Evolutionary conservation across 2,888 invertebrate genomes (phyloP).

Genomic region (Pocota personata): DNA sequence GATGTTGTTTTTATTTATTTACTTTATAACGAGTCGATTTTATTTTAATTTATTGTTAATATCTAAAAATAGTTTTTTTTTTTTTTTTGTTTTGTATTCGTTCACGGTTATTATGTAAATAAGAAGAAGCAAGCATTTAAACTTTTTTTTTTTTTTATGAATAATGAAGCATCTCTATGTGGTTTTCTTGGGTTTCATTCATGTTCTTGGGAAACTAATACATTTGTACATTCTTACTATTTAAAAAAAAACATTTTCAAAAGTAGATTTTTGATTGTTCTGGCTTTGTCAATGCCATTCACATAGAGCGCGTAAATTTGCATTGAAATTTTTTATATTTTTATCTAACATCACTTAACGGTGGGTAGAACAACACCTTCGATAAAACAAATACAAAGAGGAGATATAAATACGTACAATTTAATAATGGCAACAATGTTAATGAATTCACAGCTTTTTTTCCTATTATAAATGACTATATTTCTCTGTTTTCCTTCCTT

Average conservation of each 20-base stretch:
- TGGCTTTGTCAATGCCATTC: slow-evolving; percentile 32
- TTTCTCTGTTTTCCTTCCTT: background rate
- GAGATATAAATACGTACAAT: slow-evolving; percentile 3
- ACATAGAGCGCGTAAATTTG: slow-evolving; percentile 27
- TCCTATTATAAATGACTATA: background rate
- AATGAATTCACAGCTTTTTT: slow-evolving; percentile 5
- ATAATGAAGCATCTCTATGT: background rate
- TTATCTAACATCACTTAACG: slow-evolving; percentile 6
- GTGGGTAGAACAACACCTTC: background rate
- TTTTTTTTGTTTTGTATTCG: background rate
- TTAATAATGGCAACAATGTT: slow-evolving; percentile 24
- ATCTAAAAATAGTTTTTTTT: slow-evolving; percentile 13
- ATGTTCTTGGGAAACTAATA: slow-evolving; percentile 15
- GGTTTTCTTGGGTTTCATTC: slow-evolving; percentile 18
- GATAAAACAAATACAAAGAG: background rate
- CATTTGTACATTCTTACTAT: background rate
- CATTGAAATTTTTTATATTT: slow-evolving; percentile 27
- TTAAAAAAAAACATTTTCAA: slow-evolving; percentile 14
- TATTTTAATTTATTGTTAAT: slow-evolving; percentile 44
- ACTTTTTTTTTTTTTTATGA: slow-evolving; percentile 8
- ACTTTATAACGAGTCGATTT: slow-evolving; percentile 23
- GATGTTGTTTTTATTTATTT: slow-evolving; percentile 16
- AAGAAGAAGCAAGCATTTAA: slow-evolving; percentile 16
- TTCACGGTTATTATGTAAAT: slow-evolving; percentile 32
- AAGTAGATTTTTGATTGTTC: slow-evolving; percentile 24